Conservation (phyloP, 30 jellyfish, hydroid and myxozoan genomes). For the Mastigias papua region DNA sequence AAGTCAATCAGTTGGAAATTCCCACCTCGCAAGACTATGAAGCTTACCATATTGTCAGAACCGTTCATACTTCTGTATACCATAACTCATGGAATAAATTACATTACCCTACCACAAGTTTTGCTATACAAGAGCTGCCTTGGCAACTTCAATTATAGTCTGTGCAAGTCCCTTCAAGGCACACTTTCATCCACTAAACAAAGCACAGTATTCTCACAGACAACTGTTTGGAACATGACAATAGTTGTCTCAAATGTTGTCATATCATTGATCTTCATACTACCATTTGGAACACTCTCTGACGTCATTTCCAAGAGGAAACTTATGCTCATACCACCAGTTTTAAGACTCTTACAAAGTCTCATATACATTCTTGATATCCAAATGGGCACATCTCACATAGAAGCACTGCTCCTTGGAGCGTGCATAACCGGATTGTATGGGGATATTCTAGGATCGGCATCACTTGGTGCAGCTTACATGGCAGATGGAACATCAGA, state of each 20-base stretch:
- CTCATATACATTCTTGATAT: slow-evolving; percentile 3
- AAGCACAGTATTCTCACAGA: not conserved
- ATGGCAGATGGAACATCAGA: slow-evolving; percentile 23
- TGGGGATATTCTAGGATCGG: slow-evolving; percentile 32
- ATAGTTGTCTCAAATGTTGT: not conserved
- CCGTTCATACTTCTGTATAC: slow-evolving; percentile 7
- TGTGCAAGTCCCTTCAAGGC: not conserved
- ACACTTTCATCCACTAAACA: not conserved
- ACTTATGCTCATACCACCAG: slow-evolving; percentile 29
- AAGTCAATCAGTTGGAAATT: too few species aligned
- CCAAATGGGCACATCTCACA: not conserved
- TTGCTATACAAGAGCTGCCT: not conserved
- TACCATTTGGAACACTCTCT: slow-evolving; percentile 25
- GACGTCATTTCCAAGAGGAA: slow-evolving; percentile 24
- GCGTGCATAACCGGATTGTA: slow-evolving; percentile 19
- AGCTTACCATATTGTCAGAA: not conserved
- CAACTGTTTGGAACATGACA: slow-evolving; percentile 16
- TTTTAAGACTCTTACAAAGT: not conserved
- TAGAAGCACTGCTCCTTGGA: slow-evolving; percentile 2
- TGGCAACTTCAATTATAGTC: not conserved
- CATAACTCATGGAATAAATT: slow-evolving; percentile 4
- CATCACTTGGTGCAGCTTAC: not conserved
- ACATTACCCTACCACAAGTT: slow-evolving; percentile 10
- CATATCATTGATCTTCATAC: slow-evolving; percentile 2
- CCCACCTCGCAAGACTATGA: too few species aligned